Evolutionary conservation across 2,797 vertebrate genomes (phyloP).

Genomic region (Myoxocephalus aenaeus): DNA sequence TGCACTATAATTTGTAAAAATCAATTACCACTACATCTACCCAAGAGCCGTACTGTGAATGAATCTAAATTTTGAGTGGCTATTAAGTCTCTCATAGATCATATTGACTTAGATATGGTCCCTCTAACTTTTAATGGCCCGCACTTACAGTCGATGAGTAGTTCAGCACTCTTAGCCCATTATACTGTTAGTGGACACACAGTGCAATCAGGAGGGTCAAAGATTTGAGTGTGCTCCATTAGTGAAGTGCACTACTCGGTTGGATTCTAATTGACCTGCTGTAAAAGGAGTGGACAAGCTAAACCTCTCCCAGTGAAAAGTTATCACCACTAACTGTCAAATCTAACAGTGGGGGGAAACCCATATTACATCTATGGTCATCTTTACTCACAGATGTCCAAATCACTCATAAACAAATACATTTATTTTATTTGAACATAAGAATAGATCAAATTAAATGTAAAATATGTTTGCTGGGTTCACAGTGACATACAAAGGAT

Average conservation of each 20-base stretch:
- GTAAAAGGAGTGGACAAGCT: conserved; percentile 72
- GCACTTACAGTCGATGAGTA: conserved; percentile 79
- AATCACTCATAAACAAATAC: conserved; percentile 13
- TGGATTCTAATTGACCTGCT: conserved; percentile 84
- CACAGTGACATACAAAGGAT: background rate
- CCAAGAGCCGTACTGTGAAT: conserved; percentile 58
- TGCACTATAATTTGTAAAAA: conserved; percentile 63
- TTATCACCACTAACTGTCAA: conserved; percentile 75
- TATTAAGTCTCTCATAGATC: conserved; percentile 78
- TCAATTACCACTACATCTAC: conserved; percentile 67
- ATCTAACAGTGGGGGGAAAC: conserved; percentile 61
- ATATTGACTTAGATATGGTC: conserved; percentile 77
- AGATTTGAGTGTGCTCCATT: conserved; percentile 82
- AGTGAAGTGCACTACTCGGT: conserved; percentile 81
- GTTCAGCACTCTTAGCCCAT: conserved; percentile 80
- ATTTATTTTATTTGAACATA: background rate
- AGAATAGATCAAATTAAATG: background rate
- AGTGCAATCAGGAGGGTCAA: conserved; percentile 80
- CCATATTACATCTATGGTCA: conserved; percentile 25
- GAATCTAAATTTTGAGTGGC: conserved; percentile 76
- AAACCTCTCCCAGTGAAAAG: conserved; percentile 69
- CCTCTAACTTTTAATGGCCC: conserved; percentile 82
- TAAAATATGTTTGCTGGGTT: background rate
- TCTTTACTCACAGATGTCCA: conserved; percentile 28
- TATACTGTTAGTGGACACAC: conserved; percentile 81